Evolutionary conservation across 2,888 invertebrate genomes (phyloP).

Genomic region (Caenorhabditis wallacei): DNA sequence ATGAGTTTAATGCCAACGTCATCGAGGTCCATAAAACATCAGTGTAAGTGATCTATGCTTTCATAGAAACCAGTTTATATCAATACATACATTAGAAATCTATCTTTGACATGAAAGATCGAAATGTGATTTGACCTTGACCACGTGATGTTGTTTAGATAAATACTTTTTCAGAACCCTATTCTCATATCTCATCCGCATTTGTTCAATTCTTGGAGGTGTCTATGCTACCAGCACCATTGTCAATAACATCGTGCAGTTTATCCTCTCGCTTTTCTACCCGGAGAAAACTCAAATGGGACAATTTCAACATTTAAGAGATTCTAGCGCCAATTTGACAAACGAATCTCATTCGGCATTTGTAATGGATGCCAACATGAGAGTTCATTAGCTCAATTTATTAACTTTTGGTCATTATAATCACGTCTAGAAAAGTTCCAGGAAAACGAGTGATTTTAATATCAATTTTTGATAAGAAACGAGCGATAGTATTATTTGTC

Average conservation of each 20-base stretch:
- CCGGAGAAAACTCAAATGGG: conserved; percentile 3
- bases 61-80: too few relatives aligned
- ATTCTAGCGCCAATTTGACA: conserved; percentile 16
- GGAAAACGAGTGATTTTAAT: conserved; percentile 30
- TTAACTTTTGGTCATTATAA: conserved; percentile 11
- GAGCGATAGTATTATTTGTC: conserved; percentile 32
- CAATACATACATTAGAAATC: background rate
- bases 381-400: conserved; percentile 58
- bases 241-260: conserved; percentile 68
- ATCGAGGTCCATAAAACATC: conserved; percentile 77
- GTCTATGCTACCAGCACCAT: conserved; percentile 89
- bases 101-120: conserved; percentile 6
- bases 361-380: conserved; percentile 61
- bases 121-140: conserved; percentile 16
- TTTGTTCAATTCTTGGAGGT: conserved; percentile 94
- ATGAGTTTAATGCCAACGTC: conserved; percentile 80
- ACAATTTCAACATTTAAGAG: conserved; percentile 1
- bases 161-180: conserved; percentile 79
- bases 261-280: conserved; percentile 54
- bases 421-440: conserved; percentile 26
- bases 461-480: conserved; percentile 2
- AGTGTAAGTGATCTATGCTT: conserved; percentile 66
- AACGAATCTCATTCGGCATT: conserved; percentile 31
- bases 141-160: background rate
- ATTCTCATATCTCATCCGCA: conserved; percentile 89